These are phyloP conservation scores for Caenorhabditis macrosperma DNA, from an alignment of 2,888 invertebrate species.

Conservation along the genomic window DNA sequence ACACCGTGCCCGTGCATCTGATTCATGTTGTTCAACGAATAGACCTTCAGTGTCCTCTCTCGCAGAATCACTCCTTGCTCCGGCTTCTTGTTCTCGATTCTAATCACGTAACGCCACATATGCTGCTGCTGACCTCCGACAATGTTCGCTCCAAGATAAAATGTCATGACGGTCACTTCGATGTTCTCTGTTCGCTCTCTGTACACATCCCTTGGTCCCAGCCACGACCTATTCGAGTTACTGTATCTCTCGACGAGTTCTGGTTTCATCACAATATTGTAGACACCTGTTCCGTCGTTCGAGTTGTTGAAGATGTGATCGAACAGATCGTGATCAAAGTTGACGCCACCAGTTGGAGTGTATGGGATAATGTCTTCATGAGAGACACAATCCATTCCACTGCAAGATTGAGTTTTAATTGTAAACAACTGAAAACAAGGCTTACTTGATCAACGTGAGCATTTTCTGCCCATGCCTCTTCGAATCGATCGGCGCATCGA, in stretches of 20 bases:
- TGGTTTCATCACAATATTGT: slow-evolving; percentile 61
- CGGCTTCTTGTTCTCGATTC: slow-evolving; percentile 64
- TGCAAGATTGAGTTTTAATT: slow-evolving; percentile 67
- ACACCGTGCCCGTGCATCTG: slow-evolving; percentile 72
- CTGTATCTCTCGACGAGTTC: slow-evolving; percentile 66
- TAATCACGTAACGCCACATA: slow-evolving; percentile 95
- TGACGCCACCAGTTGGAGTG: slow-evolving; percentile 87
- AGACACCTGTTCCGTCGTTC: slow-evolving; percentile 28
- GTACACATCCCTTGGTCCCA: slow-evolving; percentile 69
- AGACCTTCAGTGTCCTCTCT: slow-evolving; percentile 69
- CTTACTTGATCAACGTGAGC: slow-evolving; percentile 67
- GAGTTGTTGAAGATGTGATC: slow-evolving; percentile 71
- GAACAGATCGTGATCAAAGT: slow-evolving; percentile 94
- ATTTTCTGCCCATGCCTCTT: slow-evolving; percentile 63
- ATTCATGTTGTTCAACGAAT: slow-evolving; percentile 74
- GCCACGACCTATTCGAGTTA: slow-evolving; percentile 65
- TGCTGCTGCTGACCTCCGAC: slow-evolving; percentile 77
- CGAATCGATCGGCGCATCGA: slow-evolving; percentile 62
- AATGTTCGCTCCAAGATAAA: slow-evolving; percentile 87
- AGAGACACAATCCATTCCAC: slow-evolving; percentile 95
- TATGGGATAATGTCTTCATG: slow-evolving; percentile 98
- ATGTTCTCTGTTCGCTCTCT: slow-evolving; percentile 95
- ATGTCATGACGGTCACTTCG: slow-evolving; percentile 97
- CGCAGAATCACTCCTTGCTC: slow-evolving; percentile 66
- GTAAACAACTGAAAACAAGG: not conserved